Evolutionary conservation across 1,140 invertebrate genomes (phyloP).

Genomic region (Formica exsecta): DNA sequence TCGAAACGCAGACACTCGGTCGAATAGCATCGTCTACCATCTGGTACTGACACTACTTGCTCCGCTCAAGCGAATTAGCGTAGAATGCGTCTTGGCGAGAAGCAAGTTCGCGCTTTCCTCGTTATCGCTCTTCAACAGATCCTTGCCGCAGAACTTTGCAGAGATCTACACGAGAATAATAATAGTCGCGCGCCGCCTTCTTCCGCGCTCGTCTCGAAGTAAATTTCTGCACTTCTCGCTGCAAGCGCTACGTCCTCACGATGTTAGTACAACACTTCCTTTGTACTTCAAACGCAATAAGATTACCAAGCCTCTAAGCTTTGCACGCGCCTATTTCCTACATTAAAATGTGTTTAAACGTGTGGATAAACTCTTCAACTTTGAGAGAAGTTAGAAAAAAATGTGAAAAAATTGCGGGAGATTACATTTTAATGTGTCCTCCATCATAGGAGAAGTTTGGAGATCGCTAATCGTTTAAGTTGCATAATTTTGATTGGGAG

Average conservation of each 20-base stretch:
- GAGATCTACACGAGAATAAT: slow-evolving; percentile 36
- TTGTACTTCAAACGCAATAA: slow-evolving; percentile 45
- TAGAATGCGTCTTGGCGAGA: slow-evolving; percentile 67
- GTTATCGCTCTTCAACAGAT: slow-evolving; percentile 72
- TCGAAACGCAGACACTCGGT: slow-evolving; percentile 68
- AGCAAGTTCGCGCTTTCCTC: slow-evolving; percentile 70
- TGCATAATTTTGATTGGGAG: too few relatives aligned
- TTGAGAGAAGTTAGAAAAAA: background rate
- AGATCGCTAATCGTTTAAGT: too few relatives aligned
- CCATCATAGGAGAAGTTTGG: too few relatives aligned
- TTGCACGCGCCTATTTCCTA: background rate
- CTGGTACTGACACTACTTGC: slow-evolving; percentile 69
- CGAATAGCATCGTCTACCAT: slow-evolving; percentile 69
- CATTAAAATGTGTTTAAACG: background rate
- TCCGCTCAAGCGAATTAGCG: slow-evolving; percentile 68
- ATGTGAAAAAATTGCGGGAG: background rate
- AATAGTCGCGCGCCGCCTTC: slow-evolving; percentile 19
- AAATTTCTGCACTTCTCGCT: slow-evolving; percentile 34
- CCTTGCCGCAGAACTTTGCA: slow-evolving; percentile 57
- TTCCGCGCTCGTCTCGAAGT: slow-evolving; percentile 27
- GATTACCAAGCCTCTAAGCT: slow-evolving; percentile 14
- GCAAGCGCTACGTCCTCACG: background rate
- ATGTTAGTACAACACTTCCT: slow-evolving; percentile 21
- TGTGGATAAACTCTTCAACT: background rate
- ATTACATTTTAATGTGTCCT: background rate